Evolutionary conservation across 2,797 vertebrate species (phyloP).

Genomic region (Atherinosoma microstoma): DNA sequence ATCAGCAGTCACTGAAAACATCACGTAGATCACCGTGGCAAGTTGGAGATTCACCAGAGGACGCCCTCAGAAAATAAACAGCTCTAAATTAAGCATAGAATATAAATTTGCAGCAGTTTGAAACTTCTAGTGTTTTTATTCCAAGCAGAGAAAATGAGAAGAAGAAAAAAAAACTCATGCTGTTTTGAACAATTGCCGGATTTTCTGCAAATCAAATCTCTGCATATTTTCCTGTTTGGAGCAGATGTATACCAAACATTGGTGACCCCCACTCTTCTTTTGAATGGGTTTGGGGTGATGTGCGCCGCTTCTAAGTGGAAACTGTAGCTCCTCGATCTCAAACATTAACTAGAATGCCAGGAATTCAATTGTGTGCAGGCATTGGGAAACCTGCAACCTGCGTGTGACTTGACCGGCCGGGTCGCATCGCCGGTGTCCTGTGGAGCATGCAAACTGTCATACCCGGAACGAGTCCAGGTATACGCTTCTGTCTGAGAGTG

Average conservation of each 20-base stretch:
- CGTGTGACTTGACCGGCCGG: slow-evolving; percentile 77
- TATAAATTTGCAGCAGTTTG: slow-evolving; percentile 38
- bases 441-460: slow-evolving; percentile 48
- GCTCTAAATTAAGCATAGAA: slow-evolving; percentile 41
- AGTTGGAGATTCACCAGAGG: slow-evolving; percentile 67
- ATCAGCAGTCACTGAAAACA: slow-evolving; percentile 70
- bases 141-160: slow-evolving; percentile 31
- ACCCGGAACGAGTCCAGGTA: slow-evolving; percentile 52
- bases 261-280: slow-evolving; percentile 87
- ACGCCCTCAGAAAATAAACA: slow-evolving; percentile 64
- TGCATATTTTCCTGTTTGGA: slow-evolving; percentile 93
- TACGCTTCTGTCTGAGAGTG: neutral
- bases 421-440: slow-evolving; percentile 69
- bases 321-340: slow-evolving; percentile 83
- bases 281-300: slow-evolving; percentile 86
- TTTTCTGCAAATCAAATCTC: slow-evolving; percentile 90
- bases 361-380: slow-evolving; percentile 84
- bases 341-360: slow-evolving; percentile 85
- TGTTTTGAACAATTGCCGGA: slow-evolving; percentile 92
- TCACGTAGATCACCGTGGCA: slow-evolving; percentile 75
- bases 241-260: slow-evolving; percentile 90
- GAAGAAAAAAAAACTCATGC: slow-evolving; percentile 74
- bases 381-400: slow-evolving; percentile 79
- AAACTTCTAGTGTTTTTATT: slow-evolving; percentile 76
- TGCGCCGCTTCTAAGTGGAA: slow-evolving; percentile 84